These are phyloP conservation scores for Drosophila pseudotakahashii DNA, from an alignment of 2,888 invertebrate species.

Conservation along the genomic window DNA sequence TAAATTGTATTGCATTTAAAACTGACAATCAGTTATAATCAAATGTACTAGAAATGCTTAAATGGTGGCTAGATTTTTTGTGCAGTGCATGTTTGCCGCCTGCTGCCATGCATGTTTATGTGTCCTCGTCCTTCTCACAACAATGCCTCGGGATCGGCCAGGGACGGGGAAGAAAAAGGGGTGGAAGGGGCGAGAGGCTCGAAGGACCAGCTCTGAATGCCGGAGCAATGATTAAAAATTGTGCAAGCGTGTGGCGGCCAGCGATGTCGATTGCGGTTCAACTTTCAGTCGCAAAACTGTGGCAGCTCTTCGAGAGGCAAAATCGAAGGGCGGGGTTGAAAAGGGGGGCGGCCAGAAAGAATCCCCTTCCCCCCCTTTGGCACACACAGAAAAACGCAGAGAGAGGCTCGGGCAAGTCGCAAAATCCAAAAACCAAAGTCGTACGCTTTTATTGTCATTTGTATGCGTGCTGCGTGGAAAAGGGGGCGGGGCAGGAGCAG, in stretches of 20 bases:
- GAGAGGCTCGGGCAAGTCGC: constrained; percentile 52
- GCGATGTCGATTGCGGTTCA: constrained; percentile 46
- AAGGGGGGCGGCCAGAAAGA: constrained; percentile 2
- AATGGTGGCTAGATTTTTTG: not conserved
- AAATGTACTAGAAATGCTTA: too few species aligned
- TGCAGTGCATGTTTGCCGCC: constrained; percentile 24
- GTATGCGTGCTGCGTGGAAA: constrained; percentile 55
- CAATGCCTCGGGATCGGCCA: constrained; percentile 53
- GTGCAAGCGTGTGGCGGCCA: constrained; percentile 64
- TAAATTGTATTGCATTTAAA: too few species aligned
- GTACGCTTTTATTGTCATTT: constrained; percentile 75
- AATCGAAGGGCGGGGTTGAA: not conserved
- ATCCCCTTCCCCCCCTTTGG: not conserved
- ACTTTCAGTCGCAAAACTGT: constrained; percentile 33
- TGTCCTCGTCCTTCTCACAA: constrained; percentile 57
- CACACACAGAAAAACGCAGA: constrained; percentile 5
- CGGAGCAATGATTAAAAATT: constrained; percentile 73
- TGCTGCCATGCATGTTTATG: constrained; percentile 72
- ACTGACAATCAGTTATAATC: too few species aligned
- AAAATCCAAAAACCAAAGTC: constrained; percentile 76
- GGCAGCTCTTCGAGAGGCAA: constrained; percentile 13
- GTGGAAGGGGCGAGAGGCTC: constrained; percentile 1
- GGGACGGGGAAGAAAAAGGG: not conserved
- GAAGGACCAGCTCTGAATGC: constrained; percentile 46
- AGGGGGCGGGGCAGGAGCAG: not conserved